Evolutionary conservation across 2,797 vertebrate genomes (phyloP).

Genomic region (Gadopsis marmoratus): DNA sequence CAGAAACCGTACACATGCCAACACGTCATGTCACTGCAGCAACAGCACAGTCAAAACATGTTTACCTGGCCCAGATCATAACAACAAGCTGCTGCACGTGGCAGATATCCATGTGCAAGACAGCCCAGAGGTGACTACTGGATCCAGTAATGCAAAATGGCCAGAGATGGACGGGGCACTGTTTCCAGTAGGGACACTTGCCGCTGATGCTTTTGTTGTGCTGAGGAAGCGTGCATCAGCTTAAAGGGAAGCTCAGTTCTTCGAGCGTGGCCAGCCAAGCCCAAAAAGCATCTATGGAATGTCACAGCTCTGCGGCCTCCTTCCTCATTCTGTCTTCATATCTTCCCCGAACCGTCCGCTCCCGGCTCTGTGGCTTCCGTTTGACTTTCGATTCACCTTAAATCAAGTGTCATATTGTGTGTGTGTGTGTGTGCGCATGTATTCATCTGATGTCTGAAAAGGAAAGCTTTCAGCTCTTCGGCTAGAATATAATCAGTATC

Average conservation of each 20-base stretch:
- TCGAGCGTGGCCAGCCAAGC: constrained; percentile 44
- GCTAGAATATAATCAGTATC: background rate
- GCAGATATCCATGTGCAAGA: constrained; percentile 32
- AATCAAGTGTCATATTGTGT: constrained; percentile 19
- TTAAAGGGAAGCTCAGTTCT: constrained; percentile 59
- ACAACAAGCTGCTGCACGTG: constrained; percentile 49
- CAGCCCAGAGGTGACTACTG: constrained; percentile 40
- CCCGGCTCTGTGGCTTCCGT: constrained; percentile 5
- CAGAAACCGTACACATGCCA: constrained; percentile 39
- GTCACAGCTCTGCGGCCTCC: constrained; percentile 50
- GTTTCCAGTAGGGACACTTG: constrained; percentile 21
- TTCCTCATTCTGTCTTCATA: constrained; percentile 26
- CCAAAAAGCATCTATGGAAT: constrained; percentile 77
- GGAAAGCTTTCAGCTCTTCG: background rate
- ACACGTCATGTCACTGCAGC: constrained; percentile 34
- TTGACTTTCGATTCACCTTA: constrained; percentile 27
- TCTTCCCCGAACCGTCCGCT: constrained; percentile 12
- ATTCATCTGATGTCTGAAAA: background rate
- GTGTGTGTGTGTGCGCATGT: background rate
- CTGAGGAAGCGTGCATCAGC: constrained; percentile 49
- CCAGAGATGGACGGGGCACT: constrained; percentile 25
- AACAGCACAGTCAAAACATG: constrained; percentile 62
- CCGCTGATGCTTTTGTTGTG: constrained; percentile 37
- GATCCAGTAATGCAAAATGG: constrained; percentile 17
- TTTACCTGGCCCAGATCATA: constrained; percentile 43